phyloP scores from a whole-genome alignment of 2,113 vertebrate species.

The Mesoclemmys tuberculata region DNA sequence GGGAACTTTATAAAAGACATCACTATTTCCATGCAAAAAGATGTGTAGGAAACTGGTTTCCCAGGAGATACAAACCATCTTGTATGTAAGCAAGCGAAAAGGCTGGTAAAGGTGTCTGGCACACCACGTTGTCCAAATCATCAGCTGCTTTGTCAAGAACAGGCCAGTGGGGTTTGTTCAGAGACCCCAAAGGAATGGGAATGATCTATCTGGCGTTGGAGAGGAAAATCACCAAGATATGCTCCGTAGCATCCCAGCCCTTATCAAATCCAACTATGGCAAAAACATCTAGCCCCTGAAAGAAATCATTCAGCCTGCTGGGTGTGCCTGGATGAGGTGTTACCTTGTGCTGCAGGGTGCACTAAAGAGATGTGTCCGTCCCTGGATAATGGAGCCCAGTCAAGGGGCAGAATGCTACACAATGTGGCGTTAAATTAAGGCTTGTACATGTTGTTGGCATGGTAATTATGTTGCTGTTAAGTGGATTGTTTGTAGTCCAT shows the following conservation, averaged over 20 bases:
- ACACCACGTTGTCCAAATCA: rapidly evolving
- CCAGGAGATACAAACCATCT: neutral
- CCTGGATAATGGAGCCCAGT: neutral
- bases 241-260: rapidly evolving
- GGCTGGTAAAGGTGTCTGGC: rapidly evolving
- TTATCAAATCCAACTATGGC: neutral
- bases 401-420: neutral
- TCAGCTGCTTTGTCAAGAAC: neutral
- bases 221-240: rapidly evolving
- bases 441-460: rapidly evolving
- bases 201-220: rapidly evolving
- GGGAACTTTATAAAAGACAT: neutral
- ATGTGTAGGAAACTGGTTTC: neutral
- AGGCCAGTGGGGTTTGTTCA: neutral
- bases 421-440: neutral
- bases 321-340: rapidly evolving
- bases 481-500: rapidly evolving
- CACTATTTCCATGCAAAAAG: neutral
- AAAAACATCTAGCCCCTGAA: neutral
- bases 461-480: rapidly evolving
- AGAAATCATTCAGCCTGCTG: neutral
- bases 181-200: rapidly evolving
- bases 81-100: too few species aligned
- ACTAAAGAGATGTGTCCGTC: neutral
- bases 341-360: neutral